Evolutionary conservation across 2,888 invertebrate species (phyloP).

Genomic region (Osmoderma eremita): DNA sequence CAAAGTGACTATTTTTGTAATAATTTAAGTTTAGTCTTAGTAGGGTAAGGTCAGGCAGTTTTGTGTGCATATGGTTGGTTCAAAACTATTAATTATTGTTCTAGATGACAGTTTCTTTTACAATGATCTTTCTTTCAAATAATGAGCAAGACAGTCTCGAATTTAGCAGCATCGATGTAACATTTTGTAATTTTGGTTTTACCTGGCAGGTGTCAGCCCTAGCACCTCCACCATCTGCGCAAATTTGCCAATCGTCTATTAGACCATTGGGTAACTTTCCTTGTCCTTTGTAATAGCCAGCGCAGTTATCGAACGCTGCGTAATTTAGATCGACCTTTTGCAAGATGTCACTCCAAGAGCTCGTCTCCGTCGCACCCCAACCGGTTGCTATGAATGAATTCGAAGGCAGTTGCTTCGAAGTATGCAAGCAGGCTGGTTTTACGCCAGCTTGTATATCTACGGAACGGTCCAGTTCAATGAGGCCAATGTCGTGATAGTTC

Average conservation of each 20-base stretch:
- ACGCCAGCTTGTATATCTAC: constrained; percentile 59
- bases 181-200: not conserved
- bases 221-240: constrained; percentile 39
- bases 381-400: constrained; percentile 61
- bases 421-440: constrained; percentile 64
- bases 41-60: too few species aligned
- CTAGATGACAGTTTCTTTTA: not conserved
- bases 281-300: constrained; percentile 6
- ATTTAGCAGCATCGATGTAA: too few species aligned
- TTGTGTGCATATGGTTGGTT: too few species aligned
- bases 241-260: constrained; percentile 39
- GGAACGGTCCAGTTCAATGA: constrained; percentile 60
- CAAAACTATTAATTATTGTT: too few species aligned
- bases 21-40: too few species aligned
- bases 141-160: too few species aligned
- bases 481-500: constrained; percentile 66
- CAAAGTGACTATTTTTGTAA: too few species aligned
- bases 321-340: constrained; percentile 62
- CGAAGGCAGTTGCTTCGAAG: constrained; percentile 44
- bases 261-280: constrained; percentile 29
- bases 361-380: constrained; percentile 60
- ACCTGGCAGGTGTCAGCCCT: constrained; percentile 42
- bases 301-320: constrained; percentile 15
- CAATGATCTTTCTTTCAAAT: not conserved
- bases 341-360: constrained; percentile 54